These are phyloP conservation scores for Pandemis heparana DNA, from an alignment of 2,888 invertebrate genomes.

Conservation along the genomic window DNA sequence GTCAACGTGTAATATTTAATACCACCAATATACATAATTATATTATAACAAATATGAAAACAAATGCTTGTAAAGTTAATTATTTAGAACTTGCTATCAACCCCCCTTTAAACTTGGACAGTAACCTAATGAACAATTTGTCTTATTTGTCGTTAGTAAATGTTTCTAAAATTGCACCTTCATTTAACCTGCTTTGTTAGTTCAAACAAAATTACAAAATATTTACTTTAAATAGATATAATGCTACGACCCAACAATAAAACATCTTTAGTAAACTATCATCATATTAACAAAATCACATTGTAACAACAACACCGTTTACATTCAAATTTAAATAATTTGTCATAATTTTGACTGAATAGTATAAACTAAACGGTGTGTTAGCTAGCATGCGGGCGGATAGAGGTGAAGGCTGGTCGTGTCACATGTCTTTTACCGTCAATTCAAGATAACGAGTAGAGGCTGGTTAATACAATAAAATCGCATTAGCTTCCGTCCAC, in stretches of 20 bases:
- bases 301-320: not conserved
- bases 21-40: not conserved
- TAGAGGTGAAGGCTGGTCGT: slow-evolving; percentile 56
- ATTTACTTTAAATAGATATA: not conserved
- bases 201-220: not conserved
- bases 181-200: not conserved
- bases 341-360: slow-evolving; percentile 37
- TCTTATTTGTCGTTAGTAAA: not conserved
- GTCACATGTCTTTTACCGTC: slow-evolving; percentile 57
- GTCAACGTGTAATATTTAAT: not conserved
- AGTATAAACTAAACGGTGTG: slow-evolving; percentile 41
- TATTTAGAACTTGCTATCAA: not conserved
- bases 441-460: slow-evolving; percentile 56
- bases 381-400: slow-evolving; percentile 52
- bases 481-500: slow-evolving; percentile 60
- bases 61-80: not conserved
- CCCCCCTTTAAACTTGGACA: not conserved
- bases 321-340: slow-evolving; percentile 20
- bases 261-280: slow-evolving; percentile 16
- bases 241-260: not conserved
- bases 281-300: slow-evolving; percentile 26
- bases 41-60: not conserved
- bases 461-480: slow-evolving; percentile 62
- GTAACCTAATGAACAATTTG: not conserved
- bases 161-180: not conserved